Evolutionary conservation across 1,140 invertebrate genomes (phyloP).

Genomic region (Nomia melanderi): DNA sequence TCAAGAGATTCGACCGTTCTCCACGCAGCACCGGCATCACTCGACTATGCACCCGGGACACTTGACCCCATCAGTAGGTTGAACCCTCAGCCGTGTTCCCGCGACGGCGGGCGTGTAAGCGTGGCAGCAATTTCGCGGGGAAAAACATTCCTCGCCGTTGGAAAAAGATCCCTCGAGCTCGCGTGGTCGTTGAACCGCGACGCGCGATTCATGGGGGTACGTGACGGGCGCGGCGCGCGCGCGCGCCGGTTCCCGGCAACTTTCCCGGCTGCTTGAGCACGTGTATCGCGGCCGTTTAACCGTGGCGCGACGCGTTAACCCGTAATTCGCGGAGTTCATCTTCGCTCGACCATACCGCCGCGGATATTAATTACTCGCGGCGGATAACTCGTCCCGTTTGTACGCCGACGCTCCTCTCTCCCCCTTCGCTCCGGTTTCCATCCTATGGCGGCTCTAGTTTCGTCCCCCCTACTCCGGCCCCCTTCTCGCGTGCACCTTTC

Average conservation of each 20-base stretch:
- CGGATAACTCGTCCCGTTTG: slow-evolving; percentile 22
- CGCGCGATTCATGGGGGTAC: background rate
- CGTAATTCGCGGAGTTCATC: slow-evolving; percentile 37
- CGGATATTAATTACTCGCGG: slow-evolving; percentile 53
- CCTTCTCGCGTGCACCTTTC: background rate
- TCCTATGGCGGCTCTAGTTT: too few relatives aligned
- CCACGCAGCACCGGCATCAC: too few relatives aligned
- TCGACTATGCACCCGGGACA: slow-evolving; percentile 40
- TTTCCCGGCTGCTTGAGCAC: background rate
- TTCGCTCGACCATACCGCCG: slow-evolving; percentile 12
- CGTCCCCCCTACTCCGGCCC: too few relatives aligned
- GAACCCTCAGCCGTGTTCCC: background rate
- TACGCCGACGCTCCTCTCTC: background rate
- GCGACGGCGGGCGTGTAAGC: background rate
- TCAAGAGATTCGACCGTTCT: too few relatives aligned
- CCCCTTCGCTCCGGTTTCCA: background rate
- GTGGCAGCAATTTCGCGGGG: background rate
- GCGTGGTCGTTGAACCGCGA: background rate
- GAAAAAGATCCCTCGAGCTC: background rate
- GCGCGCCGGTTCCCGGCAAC: background rate
- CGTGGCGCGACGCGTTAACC: slow-evolving; percentile 22
- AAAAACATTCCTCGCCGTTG: background rate
- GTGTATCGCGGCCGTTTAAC: slow-evolving; percentile 16
- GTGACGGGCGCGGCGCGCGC: background rate
- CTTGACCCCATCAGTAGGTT: background rate